Evolutionary conservation across 2,888 invertebrate species (phyloP).

Genomic region (Drosophila peninsularis): DNA sequence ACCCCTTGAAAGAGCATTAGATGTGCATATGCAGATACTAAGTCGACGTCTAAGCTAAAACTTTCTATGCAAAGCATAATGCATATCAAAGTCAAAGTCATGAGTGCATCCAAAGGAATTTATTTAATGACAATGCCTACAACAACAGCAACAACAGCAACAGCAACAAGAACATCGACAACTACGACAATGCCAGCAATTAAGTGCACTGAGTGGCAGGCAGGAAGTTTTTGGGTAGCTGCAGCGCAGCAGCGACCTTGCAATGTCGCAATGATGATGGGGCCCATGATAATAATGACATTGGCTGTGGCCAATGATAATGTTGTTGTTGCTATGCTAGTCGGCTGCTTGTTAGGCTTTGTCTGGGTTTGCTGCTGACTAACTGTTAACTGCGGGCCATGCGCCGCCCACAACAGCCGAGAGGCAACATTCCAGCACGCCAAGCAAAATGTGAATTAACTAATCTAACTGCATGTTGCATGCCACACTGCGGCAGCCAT

Average conservation of each 20-base stretch:
- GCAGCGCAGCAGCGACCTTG: constrained; percentile 65
- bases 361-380: constrained; percentile 41
- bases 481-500: constrained; percentile 61
- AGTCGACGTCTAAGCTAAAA: too few relatives aligned
- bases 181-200: constrained; percentile 60
- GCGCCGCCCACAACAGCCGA: constrained; percentile 51
- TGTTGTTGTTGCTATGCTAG: constrained; percentile 19
- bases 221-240: constrained; percentile 65
- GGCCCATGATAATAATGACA: constrained; percentile 10
- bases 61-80: neutral
- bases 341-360: constrained; percentile 59
- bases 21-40: too few relatives aligned
- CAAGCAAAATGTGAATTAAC: constrained; percentile 57
- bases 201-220: constrained; percentile 61
- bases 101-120: constrained; percentile 51
- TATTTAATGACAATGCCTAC: constrained; percentile 54
- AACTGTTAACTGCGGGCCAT: constrained; percentile 51
- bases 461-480: constrained; percentile 75
- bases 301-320: constrained; percentile 16
- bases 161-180: neutral
- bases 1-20: too few relatives aligned
- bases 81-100: neutral
- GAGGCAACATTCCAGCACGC: constrained; percentile 61
- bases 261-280: constrained; percentile 64
- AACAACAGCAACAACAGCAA: constrained; percentile 23